Evolutionary conservation across 2,888 invertebrate species (phyloP), one percentile per base, ranked within the genome.

Genomic region (Nomada hirtipes): DNA sequence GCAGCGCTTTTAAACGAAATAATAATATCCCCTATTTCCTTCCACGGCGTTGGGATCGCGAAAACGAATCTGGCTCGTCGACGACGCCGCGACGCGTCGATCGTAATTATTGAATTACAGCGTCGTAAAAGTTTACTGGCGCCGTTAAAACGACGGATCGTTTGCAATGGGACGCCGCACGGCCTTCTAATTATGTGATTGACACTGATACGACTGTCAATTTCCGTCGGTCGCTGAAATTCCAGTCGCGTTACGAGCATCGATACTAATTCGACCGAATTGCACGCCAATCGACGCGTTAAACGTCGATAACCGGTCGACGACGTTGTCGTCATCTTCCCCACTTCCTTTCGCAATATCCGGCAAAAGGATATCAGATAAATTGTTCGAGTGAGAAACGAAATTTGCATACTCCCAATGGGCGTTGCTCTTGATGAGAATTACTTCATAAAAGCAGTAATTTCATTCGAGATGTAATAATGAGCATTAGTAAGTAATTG

Each of bases 181-280:
- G 29, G 57, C n/a, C 63, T 36, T 29, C 64, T 52, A 69, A 52
- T 63, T 52, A 42, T 18, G 29, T 63, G 79, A 80, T 80, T 80
- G 79, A 80, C 79, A 60, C 67, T 80, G 74, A 79, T 74, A 69
- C 52, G 65, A 4, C 36, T 53, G 74, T 68, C 74, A 79, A 81
- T 81, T 81, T 81, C 81, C 69, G 65, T 80, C 59, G 47, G 20
- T 26, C 36, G 42, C 65, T 15, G 69, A 81, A 81, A 73, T 60
- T 61, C 69, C 67, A 20, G n/a, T 2, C 69, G 80, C 20, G 69
- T 70, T 74, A 74, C 59, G 59, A 23, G 26, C 80, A 69, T 81
- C 80, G 74, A 74, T 81, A 74, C 73, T 79, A 79, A 81, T 79
- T 80, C 52, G 69, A 29, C 74, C 42, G 60, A 79, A 70, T 55